A percentile compares a stretch with the other conserved stretches of the same genome.
Conservation (phyloP, 2,888 invertebrate species). For the Aleiodes testaceus region DNA sequence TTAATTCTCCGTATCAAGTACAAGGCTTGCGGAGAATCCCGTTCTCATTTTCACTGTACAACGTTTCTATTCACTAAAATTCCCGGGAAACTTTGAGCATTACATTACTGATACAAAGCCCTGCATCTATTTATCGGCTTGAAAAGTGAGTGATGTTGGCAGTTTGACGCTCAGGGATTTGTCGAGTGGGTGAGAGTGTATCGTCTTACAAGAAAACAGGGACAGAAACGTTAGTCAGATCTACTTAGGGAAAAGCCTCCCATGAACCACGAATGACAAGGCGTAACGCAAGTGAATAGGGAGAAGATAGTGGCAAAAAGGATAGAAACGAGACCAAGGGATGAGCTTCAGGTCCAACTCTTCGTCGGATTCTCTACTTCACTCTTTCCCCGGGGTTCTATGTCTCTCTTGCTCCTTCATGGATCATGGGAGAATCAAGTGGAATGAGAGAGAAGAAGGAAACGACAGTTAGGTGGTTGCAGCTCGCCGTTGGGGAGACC, state of each 20-base stretch:
- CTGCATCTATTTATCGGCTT: slow-evolving; percentile 30
- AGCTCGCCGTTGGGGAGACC: slow-evolving; percentile 53
- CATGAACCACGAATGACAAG: slow-evolving; percentile 56
- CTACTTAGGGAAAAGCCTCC: slow-evolving; percentile 63
- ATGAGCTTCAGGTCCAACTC: slow-evolving; percentile 15
- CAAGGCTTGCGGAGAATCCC: too few relatives aligned
- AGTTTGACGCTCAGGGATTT: slow-evolving; percentile 21
- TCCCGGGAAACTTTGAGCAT: too few relatives aligned
- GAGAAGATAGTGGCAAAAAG: slow-evolving; percentile 46
- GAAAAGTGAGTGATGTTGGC: slow-evolving; percentile 37
- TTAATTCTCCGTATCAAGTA: too few relatives aligned
- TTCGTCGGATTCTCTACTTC: slow-evolving; percentile 29
- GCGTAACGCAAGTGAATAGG: slow-evolving; percentile 27
- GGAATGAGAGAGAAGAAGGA: slow-evolving; percentile 28
- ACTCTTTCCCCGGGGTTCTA: slow-evolving; percentile 1
- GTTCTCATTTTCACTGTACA: too few relatives aligned
- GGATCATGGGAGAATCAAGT: slow-evolving; percentile 25
- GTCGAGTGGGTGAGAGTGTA: slow-evolving; percentile 32
- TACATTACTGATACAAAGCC: slow-evolving; percentile 17
- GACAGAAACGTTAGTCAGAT: slow-evolving; percentile 55
- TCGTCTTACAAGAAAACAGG: slow-evolving; percentile 46
- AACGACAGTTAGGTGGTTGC: slow-evolving; percentile 70
- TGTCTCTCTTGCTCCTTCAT: slow-evolving; percentile 13
- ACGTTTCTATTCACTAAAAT: too few relatives aligned
- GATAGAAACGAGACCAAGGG: slow-evolving; percentile 47